A percentile compares a stretch with the other conserved stretches of the same genome.
Evolutionary conservation across 2,797 vertebrate species (phyloP).

Genomic region (Synanceia verrucosa): DNA sequence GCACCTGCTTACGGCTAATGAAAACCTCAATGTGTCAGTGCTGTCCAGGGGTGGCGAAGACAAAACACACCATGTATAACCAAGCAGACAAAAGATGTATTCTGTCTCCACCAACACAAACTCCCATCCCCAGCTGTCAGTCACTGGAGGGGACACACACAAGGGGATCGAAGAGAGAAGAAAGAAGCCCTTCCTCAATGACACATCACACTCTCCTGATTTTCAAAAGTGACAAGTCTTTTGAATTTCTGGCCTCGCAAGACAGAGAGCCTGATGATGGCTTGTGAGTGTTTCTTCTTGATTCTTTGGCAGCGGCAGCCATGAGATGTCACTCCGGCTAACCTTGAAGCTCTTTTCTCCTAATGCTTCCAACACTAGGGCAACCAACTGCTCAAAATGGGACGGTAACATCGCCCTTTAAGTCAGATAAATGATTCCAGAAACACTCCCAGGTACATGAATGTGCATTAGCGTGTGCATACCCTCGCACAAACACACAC

Average conservation of each 20-base stretch:
- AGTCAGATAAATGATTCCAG: slow-evolving; percentile 69
- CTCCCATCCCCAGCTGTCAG: slow-evolving; percentile 91
- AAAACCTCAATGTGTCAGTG: slow-evolving; percentile 93
- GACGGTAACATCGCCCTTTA: slow-evolving; percentile 47
- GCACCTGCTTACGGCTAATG: slow-evolving; percentile 92
- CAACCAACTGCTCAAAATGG: slow-evolving; percentile 60
- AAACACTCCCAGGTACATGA: slow-evolving; percentile 62
- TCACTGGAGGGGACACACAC: slow-evolving; percentile 78
- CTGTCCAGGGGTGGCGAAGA: slow-evolving; percentile 79
- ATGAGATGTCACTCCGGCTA: slow-evolving; percentile 75
- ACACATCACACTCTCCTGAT: slow-evolving; percentile 86
- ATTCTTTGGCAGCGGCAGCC: slow-evolving; percentile 69
- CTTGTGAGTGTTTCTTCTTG: slow-evolving; percentile 74
- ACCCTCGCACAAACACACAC: slow-evolving; percentile 34
- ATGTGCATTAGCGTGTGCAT: slow-evolving; percentile 51
- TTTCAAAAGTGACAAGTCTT: slow-evolving; percentile 86
- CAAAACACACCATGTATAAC: slow-evolving; percentile 90
- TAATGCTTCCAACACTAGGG: slow-evolving; percentile 63
- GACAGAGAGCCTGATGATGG: slow-evolving; percentile 74
- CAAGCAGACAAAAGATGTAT: slow-evolving; percentile 91
- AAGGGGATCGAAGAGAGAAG: slow-evolving; percentile 76
- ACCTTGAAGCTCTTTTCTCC: slow-evolving; percentile 69
- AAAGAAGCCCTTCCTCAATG: slow-evolving; percentile 86
- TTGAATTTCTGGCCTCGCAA: slow-evolving; percentile 78
- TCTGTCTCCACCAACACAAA: slow-evolving; percentile 88